Base-by-base conservation (phyloP, 2,113 vertebrate species). In the Takifugu bimaculatus region DNA sequence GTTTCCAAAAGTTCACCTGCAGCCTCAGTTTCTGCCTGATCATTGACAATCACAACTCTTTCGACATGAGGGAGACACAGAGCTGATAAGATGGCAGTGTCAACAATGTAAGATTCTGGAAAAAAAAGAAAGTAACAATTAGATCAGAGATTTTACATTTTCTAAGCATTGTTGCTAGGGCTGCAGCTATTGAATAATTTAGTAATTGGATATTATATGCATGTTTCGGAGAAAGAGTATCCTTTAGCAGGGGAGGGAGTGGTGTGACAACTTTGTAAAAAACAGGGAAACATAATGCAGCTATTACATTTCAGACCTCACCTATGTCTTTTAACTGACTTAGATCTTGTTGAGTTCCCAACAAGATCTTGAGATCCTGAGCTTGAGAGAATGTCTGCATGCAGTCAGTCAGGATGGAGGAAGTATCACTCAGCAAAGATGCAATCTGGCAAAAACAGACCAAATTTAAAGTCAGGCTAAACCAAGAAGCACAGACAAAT, bases 301-400 rank as follows among this genome's bases (percentile, higher is more conserved):
- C 14, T 1, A 48, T 4, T 39, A 5, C 45, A 47, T 32, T 13
- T 44, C 0, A 29, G 6, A 70, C 14, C 81, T 76, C 52, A 84
- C 87, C 87, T 4, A 85, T 72, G 51, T 89, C 75, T 0, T 85
- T 87, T 25, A 89, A 60, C 26, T 85, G 82, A 62, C 57, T 60
- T 26, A 86, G 69, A 56, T 83, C 78, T 73, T 86, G 89, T 42
- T 89, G 87, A 58, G 74, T 72, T 53, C 84, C 85, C 61, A 91
- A 77, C 65, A 89, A 32, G 2, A 70, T 72, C 65, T 79, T 88
- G 6, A 90, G 79, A 61, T 83, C 81, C 52, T 85, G 65, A 6
- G 84, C 78, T 15, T 77, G 75, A 35, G 70, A 42, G 0, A 85
- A 68, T 13, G 78, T 75, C 54, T 80, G 72, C 78, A 89, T 69